Evolutionary conservation across 2,113 vertebrate species (phyloP), one percentile per base, ranked within the genome.

Genomic region (Megaceryle maxima): DNA sequence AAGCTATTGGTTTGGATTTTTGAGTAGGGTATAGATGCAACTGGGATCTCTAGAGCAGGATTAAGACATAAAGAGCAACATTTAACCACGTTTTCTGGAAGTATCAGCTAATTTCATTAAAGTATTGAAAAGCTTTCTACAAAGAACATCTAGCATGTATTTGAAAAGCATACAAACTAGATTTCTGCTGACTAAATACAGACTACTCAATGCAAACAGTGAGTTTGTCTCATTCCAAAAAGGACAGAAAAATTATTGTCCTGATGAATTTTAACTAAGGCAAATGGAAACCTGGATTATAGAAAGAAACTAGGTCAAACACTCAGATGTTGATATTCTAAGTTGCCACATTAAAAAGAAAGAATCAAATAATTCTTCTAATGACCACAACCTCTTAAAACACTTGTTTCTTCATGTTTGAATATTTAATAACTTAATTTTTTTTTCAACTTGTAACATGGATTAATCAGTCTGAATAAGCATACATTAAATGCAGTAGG

Each of bases 401-500:
- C 50, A 35, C n/a, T 74, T 57, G 8, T 21, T 60, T 83, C 56
- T 78, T 89, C 28, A 86, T 50, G 59, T 18, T 51, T 83, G 28
- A 94, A 17, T 81, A 88, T 83, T 62, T 83, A 33, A 5, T 70
- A 70, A 55, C 35, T 74, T 35, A 53, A 55, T 37, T 3, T 41
- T 75, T 93, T 75, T 76, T 41, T 6, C 50, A 51, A 73, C 64
- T 18, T 73, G 63, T 69, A 66, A 64, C 25, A 69, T 56, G 67
- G 82, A 94, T 69, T 69, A 88, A 88, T 91, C 88, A 93, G 85
- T 90, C 90, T 96, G 70, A 93, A 93, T 35, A 78, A n/a, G n/a
- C 11, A 46, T 26, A 66, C 1, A 1, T 55, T 86, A 88, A 92
- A 17, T 82, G 43, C 44, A 73, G 82, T 7, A 75, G 12, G 13